Base-by-base conservation (phyloP, 2,113 vertebrate genomes). In the Anseranas semipalmata region DNA sequence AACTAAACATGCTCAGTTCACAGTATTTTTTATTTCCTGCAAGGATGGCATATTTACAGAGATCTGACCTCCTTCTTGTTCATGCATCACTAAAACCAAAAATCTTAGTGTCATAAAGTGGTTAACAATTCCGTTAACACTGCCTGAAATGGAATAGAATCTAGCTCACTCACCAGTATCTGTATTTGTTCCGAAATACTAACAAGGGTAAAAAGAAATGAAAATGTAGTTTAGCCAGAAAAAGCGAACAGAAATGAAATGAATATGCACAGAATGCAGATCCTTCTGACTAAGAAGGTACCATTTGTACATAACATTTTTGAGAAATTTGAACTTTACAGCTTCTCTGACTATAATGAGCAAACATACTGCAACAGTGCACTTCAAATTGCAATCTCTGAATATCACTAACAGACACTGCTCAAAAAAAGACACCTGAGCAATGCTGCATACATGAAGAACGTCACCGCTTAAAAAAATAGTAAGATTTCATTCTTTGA, bases 11-110 rank as follows among this genome's bases (percentile, higher is more conserved):
- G 8, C 16, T 60, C n/a, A 59, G 62, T 53, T 95, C 25, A 14
- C 48, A 73, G 48, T 0, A 17, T 35, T 65, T 85, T 91, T 65
- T 45, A 93, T 80, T 96, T 95, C 90, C 91, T 93, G 83, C 50
- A 93, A 96, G 43, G 30, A 88, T 39, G 60, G 73, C 77, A 92
- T n/a, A 50, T 90, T 93, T 90, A 90, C 76, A 82, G 84, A 73
- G 45, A 93, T 66, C 28, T 92, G 80, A 90, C 76, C 84, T 86
- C 80, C 52, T 93, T 88, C 85, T 73, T 52, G 19, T 19, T 76
- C 62, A 78, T 41, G 15, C 39, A 92, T 33, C 88, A 96, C 72
- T 89, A 92, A 93, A 94, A 96, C 45, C 24, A 96, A 93, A 97
- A 96, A 95, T 71, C 87, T 75, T 58, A 68, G 56, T 89, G 67